Conservation (phyloP, 2,888 invertebrate genomes). For the Eristalis pertinax region DNA sequence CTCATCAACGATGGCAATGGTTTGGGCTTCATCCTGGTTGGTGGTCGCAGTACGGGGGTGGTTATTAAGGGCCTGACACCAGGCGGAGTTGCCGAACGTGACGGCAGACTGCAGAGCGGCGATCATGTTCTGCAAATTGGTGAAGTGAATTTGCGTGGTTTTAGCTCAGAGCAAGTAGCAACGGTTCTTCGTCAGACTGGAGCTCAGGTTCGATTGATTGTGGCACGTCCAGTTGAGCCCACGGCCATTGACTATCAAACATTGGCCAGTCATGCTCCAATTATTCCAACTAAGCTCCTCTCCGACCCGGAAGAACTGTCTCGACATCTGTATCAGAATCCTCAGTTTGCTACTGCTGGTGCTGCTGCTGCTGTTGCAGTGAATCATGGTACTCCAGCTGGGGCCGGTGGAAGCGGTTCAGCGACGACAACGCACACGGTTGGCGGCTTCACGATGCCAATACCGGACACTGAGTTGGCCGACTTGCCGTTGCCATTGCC, state of each 20-base stretch:
- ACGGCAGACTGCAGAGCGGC: slow-evolving; percentile 96
- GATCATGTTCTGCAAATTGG: slow-evolving; percentile 98
- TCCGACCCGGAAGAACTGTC: slow-evolving; percentile 95
- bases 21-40: slow-evolving; percentile 98
- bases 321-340: slow-evolving; percentile 89
- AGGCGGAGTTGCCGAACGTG: slow-evolving; percentile 97
- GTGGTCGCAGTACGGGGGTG: slow-evolving; percentile 98
- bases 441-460: slow-evolving; percentile 69
- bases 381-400: slow-evolving; percentile 50
- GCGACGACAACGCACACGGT: slow-evolving; percentile 30
- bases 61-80: slow-evolving; percentile 99
- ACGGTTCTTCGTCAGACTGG: slow-evolving; percentile 88
- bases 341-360: slow-evolving; percentile 81
- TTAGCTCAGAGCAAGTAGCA: slow-evolving; percentile 97
- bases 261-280: slow-evolving; percentile 89
- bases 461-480: slow-evolving; percentile 79
- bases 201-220: slow-evolving; percentile 90
- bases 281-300: slow-evolving; percentile 95
- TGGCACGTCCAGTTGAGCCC: slow-evolving; percentile 96
- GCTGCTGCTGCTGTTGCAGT: slow-evolving; percentile 81
- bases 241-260: slow-evolving; percentile 89
- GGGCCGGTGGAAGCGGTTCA: slow-evolving; percentile 40
- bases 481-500: slow-evolving; percentile 80
- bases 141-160: slow-evolving; percentile 96
- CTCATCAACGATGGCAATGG: slow-evolving; percentile 98